Evolutionary conservation across 2,113 vertebrate genomes (phyloP), one percentile per base, ranked within the genome.

Genomic region (Menidia beryllina): DNA sequence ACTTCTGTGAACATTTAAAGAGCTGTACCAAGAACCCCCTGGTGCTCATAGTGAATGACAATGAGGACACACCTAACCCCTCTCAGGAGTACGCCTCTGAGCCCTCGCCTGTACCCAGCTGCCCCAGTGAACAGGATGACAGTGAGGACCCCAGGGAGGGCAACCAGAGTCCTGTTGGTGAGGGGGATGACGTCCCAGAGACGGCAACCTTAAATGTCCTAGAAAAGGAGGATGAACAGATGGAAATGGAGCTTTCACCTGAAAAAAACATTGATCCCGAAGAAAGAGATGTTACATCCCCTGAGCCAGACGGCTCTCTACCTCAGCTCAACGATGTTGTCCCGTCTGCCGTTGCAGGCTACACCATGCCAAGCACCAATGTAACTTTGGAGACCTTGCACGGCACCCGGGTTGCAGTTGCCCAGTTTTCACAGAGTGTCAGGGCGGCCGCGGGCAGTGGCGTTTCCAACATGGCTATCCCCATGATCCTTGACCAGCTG

Each of bases 351-450:
- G 83, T 89, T 77, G 90, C 93, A 17, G 91, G 85, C 83, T 98
- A 98, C 73, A 80, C 86, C 85, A 96, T 98, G 95, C 97, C 98
- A 82, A 98, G 94, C 95, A 99, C 98, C 89, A 99, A 99, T 10
- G 98, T 99, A 81, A 99, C 98, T 0, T 90, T 99, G 85, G 98
- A 99, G 94, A 97, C 98, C 12, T 93, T 99, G 84, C 95, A 99
- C 71, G 95, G 98, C 89, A 99, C 98, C 7, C 96, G 96, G 75
- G 98, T 99, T 85, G 98, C 97, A 0, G 98, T 99, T 0, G 98
- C 97, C 0, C 98, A 99, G 88, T 99, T 99, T 91, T 98, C 98
- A 0, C 98, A 99, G 91, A 94, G 87, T 0, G 67, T 96, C 0
- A 90, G 95, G 30, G 92, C 94, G 0, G 90, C 94, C 12, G 87